phyloP scores from a whole-genome alignment of 2,888 invertebrate genomes.

The Mayetiola destructor region DNA sequence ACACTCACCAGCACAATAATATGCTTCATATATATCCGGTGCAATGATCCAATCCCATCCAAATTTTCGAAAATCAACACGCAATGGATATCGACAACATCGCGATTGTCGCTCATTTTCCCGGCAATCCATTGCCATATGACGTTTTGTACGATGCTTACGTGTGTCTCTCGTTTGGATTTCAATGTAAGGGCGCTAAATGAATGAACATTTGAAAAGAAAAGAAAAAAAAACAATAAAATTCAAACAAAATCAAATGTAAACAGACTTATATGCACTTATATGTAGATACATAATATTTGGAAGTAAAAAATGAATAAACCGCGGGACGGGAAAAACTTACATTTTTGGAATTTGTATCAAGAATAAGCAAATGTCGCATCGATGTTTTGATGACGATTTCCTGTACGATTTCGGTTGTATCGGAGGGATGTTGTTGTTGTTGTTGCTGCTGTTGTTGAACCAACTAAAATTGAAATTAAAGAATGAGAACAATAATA shows the following conservation, averaged over 20 bases:
- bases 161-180: constrained; percentile 30
- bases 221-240: not conserved
- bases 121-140: constrained; percentile 69
- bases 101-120: constrained; percentile 43
- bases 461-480: too few species aligned
- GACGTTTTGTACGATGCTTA: constrained; percentile 55
- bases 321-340: too few species aligned
- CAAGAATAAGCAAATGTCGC: constrained; percentile 52
- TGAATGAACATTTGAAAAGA: not conserved
- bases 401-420: constrained; percentile 53
- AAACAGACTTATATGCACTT: not conserved
- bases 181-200: constrained; percentile 32
- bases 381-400: constrained; percentile 57
- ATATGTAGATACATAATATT: not conserved
- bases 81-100: constrained; percentile 88
- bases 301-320: not conserved
- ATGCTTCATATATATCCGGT: constrained; percentile 85
- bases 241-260: not conserved
- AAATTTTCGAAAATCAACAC: constrained; percentile 72
- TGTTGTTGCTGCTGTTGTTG: constrained; percentile 43
- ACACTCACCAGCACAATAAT: constrained; percentile 93
- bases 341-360: constrained; percentile 42
- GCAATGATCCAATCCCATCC: constrained; percentile 98
- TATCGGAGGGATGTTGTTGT: not conserved
- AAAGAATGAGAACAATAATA: too few species aligned